These are phyloP conservation scores for Oncorhynchus nerka DNA, from an alignment of 2,113 vertebrate species.

Conservation along the genomic window DNA sequence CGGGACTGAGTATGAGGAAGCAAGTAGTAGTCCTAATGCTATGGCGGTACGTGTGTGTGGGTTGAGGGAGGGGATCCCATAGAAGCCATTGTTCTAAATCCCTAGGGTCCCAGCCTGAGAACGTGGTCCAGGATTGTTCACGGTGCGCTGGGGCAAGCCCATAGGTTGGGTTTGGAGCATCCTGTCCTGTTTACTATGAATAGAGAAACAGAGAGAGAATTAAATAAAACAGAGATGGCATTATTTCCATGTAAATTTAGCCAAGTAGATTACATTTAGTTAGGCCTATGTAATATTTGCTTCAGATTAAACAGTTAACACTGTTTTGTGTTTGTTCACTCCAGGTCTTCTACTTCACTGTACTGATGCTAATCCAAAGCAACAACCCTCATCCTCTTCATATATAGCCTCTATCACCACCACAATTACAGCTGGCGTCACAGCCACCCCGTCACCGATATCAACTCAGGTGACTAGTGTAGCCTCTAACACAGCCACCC, in stretches of 20 bases:
- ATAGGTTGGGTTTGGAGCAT: constrained; percentile 52
- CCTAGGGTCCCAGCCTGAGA: background rate
- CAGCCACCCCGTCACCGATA: background rate
- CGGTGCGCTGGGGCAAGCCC: constrained; percentile 10
- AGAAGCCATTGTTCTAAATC: constrained; percentile 50
- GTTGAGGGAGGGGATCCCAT: background rate
- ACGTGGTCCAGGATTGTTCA: constrained; percentile 42
- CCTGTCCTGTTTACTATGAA: constrained; percentile 56
- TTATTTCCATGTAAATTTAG: too few species aligned
- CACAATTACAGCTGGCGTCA: background rate
- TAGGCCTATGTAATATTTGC: background rate
- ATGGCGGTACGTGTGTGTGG: background rate
- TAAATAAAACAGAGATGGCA: constrained; percentile 1
- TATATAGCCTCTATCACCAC: too few species aligned
- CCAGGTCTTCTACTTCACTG: constrained; percentile 29
- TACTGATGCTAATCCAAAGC: too few species aligned
- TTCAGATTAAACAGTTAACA: background rate
- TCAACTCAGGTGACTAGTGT: background rate
- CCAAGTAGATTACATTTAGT: background rate
- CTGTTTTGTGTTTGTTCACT: background rate
- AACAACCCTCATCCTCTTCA: background rate
- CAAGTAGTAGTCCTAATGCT: background rate
- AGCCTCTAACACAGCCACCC: background rate
- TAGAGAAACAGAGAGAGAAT: constrained; percentile 34
- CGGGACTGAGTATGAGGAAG: background rate